Evolutionary conservation across 2,888 invertebrate species (phyloP).

Genomic region (Rhogogaster chlorosoma): DNA sequence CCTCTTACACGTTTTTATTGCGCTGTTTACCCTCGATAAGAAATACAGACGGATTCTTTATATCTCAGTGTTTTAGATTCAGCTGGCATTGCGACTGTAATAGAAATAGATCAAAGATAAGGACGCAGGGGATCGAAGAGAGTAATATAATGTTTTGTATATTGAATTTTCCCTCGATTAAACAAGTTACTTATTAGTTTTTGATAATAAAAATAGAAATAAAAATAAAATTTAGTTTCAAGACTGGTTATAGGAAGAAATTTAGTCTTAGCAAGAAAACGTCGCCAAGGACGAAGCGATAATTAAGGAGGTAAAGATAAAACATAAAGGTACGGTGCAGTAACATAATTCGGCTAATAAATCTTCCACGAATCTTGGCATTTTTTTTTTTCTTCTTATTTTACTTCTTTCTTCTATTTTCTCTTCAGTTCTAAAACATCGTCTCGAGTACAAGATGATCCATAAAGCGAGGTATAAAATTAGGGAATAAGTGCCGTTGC

Average conservation of each 20-base stretch:
- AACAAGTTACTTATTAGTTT: not conserved
- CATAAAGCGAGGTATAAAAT: not conserved
- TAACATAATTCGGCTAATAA: constrained; percentile 2
- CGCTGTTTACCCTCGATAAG: not conserved
- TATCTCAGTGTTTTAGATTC: not conserved
- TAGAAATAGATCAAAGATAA: not conserved
- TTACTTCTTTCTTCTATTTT: not conserved
- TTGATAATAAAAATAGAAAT: no score
- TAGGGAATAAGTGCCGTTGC: not conserved
- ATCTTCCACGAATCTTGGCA: not conserved
- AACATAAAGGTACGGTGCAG: not conserved
- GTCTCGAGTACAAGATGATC: constrained; percentile 10
- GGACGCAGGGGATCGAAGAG: not conserved
- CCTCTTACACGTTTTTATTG: not conserved
- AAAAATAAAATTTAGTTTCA: no score
- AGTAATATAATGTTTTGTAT: not conserved
- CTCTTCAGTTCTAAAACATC: not conserved
- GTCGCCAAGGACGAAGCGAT: not conserved
- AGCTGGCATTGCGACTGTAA: not conserved
- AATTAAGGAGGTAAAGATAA: not conserved
- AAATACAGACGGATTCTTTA: not conserved
- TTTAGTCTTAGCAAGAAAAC: not conserved
- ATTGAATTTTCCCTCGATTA: not conserved
- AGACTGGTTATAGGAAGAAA: not conserved
- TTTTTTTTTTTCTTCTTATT: not conserved